Percentiles rank a stretch among this genome's conserved stretches.
Conservation (phyloP, 2,888 invertebrate species). For the Ceriagrion tenellum region DNA sequence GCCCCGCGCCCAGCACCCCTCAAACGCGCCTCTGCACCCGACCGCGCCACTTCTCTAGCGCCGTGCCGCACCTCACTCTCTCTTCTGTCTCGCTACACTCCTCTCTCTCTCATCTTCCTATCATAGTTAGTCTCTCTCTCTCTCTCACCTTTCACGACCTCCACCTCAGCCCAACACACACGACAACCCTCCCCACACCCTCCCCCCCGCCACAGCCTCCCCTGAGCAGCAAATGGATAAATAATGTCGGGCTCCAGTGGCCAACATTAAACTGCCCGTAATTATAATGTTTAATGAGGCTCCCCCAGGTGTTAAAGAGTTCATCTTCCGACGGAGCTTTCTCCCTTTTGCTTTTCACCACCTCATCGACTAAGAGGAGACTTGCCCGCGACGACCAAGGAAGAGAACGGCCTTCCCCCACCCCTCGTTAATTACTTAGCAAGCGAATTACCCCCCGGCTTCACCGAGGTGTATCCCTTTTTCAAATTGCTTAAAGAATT, state of each 20-base stretch:
- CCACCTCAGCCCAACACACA: background rate
- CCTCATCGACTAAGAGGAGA: background rate
- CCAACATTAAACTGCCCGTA: slow-evolving; percentile 1
- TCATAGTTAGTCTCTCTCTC: background rate
- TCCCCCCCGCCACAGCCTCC: background rate
- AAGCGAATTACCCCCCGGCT: background rate
- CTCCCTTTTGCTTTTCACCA: slow-evolving; percentile 5
- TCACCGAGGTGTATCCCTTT: background rate
- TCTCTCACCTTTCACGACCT: background rate
- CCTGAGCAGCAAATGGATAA: background rate
- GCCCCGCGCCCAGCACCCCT: background rate
- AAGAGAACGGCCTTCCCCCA: background rate
- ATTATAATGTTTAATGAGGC: slow-evolving; percentile 36
- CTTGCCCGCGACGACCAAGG: background rate
- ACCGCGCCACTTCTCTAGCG: background rate
- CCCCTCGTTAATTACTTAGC: background rate
- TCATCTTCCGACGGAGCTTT: background rate
- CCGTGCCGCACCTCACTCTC: background rate
- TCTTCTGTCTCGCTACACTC: background rate
- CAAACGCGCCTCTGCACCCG: background rate
- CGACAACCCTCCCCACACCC: background rate
- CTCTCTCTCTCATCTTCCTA: slow-evolving; percentile 16
- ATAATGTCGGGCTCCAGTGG: slow-evolving; percentile 8
- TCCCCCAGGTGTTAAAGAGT: background rate
- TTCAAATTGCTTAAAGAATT: background rate